Base-by-base conservation (phyloP, 1,140 invertebrate species). In the Neodiprion lecontei region DNA sequence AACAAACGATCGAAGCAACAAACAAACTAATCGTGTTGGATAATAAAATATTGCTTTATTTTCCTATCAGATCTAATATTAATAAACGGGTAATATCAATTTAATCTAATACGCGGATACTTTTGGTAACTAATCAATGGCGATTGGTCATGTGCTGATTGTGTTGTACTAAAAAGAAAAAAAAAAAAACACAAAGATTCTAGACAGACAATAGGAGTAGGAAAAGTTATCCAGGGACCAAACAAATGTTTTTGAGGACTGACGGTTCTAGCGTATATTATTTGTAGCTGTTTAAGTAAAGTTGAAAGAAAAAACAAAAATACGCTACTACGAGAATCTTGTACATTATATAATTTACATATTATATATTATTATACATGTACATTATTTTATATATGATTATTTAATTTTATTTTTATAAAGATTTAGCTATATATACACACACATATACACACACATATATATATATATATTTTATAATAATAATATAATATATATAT, bases 321-420 rank as follows among this genome's bases (percentile, higher is more conserved):
- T 76, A 80, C 49, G 74, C 77, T 79, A 78, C 74, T 73, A 77
- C 71, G 67, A 79, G 67, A 78, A 75, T 77, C 72, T 80, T 76
- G 68, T 69, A 61, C 53, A 61, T 40, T 40, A 40, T 40, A 40
- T 40, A 40, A 5, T 40, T 40, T 40, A 40, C 28, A 40, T 40
- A 40, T 74, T 81, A 79, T 83, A 81, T 72, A 81, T 82, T 78
- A 78, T 70, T 70, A 70, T 72, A 40, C 67, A 47, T 74, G 71
- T 82, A 85, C 85, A 84, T 83, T 80, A 85, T 82, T 85, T 83
- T 86, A 75, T 84, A 85, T 61, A 40, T 81, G 79, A 78, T 86
- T 83, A 85, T 84, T 84, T 85, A 76, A 83, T 83, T 83, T 83
- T 83, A 82, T 83, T 86, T 85, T 85, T 84, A 80, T 83, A 83